Conservation (phyloP, 2,113 vertebrate species). For the Poeciliopsis retropinna region DNA sequence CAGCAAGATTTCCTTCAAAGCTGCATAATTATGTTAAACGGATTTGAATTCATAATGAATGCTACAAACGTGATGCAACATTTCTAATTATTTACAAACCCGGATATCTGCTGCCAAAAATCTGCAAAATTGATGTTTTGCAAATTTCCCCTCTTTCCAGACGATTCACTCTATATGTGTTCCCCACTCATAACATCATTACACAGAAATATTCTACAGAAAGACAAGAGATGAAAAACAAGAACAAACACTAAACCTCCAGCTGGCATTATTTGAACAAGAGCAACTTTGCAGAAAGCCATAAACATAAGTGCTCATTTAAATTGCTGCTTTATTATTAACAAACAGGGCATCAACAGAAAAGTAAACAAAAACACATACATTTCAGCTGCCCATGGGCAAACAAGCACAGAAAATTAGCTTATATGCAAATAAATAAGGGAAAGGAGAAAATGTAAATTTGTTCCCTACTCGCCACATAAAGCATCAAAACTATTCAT, state of each 20-base stretch:
- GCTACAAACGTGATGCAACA: slow-evolving; percentile 30
- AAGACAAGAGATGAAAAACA: background rate
- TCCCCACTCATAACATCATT: background rate
- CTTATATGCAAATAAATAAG: slow-evolving; percentile 56
- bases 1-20: too few relatives aligned
- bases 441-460: slow-evolving; percentile 56
- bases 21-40: too few relatives aligned
- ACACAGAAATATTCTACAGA: background rate
- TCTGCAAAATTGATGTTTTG: slow-evolving; percentile 5
- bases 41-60: background rate
- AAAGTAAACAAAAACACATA: slow-evolving; percentile 31
- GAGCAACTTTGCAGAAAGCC: background rate
- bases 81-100: slow-evolving; percentile 38
- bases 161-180: background rate
- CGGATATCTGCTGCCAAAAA: slow-evolving; percentile 24
- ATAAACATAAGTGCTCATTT: slow-evolving; percentile 21
- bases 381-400: slow-evolving; percentile 18
- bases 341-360: slow-evolving; percentile 3
- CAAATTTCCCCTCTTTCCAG: background rate
- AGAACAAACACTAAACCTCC: slow-evolving; percentile 13
- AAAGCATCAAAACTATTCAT: slow-evolving; percentile 63
- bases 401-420: slow-evolving; percentile 36
- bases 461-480: slow-evolving; percentile 31
- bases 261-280: background rate
- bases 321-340: slow-evolving; percentile 20